Evolutionary conservation across 2,888 invertebrate genomes (phyloP).

Genomic region (Geophilus truncorum): DNA sequence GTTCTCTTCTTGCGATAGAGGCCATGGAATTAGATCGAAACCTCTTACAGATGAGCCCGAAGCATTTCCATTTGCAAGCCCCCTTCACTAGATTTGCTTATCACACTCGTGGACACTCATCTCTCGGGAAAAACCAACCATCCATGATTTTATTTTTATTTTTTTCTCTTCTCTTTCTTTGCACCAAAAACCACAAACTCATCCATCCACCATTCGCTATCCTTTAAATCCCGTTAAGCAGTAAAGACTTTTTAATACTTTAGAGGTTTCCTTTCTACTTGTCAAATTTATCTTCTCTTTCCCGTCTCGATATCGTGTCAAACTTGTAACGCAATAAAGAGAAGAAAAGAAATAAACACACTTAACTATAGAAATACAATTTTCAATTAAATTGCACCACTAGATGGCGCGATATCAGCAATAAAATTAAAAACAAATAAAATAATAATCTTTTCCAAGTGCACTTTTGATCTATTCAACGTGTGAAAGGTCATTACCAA

Average conservation of each 20-base stretch:
- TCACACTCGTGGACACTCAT: constrained; percentile 4
- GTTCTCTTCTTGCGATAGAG: background rate
- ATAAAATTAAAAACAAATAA: too few relatives aligned
- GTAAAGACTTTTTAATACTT: background rate
- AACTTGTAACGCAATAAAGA: background rate
- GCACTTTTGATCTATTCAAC: background rate
- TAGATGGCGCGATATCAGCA: too few relatives aligned
- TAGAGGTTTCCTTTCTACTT: background rate
- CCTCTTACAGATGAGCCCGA: background rate
- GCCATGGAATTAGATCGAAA: background rate
- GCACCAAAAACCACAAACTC: background rate
- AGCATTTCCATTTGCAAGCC: background rate
- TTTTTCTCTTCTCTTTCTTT: too few relatives aligned
- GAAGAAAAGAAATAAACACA: background rate
- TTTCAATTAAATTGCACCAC: background rate
- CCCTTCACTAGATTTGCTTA: background rate
- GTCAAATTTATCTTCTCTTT: background rate
- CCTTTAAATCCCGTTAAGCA: background rate
- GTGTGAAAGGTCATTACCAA: background rate
- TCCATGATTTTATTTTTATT: background rate
- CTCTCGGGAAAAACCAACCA: background rate
- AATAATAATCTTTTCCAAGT: background rate
- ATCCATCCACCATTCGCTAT: background rate
- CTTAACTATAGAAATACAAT: background rate
- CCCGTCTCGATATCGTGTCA: background rate